These are phyloP conservation scores for Diploptera punctata DNA, from an alignment of 2,888 invertebrate genomes.

Conservation along the genomic window DNA sequence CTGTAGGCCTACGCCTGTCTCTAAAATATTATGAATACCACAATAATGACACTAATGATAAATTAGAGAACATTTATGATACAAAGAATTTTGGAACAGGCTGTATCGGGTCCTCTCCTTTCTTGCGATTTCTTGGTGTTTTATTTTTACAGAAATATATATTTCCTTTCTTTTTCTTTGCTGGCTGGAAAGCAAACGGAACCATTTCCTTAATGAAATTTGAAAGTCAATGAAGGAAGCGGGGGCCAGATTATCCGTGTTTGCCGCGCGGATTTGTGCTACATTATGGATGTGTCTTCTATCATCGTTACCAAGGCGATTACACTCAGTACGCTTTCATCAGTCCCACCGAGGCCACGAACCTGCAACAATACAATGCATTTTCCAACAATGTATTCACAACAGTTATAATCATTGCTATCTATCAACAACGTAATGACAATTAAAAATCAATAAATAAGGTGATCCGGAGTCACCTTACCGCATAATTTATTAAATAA, in stretches of 20 bases:
- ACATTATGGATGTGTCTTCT: conserved; percentile 30
- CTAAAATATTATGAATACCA: no score
- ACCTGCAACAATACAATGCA: conserved; percentile 14
- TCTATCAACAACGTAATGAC: no score
- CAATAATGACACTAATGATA: no score
- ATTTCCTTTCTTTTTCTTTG: conserved; percentile 15
- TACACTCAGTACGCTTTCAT: not conserved
- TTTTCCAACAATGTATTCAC: no score
- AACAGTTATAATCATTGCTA: no score
- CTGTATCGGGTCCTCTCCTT: not conserved
- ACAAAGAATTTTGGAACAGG: not conserved
- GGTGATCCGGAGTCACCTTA: no score
- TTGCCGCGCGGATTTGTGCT: conserved; percentile 27
- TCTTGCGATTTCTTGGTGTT: conserved; percentile 5
- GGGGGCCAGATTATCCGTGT: conserved; percentile 21
- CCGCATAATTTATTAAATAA: no score
- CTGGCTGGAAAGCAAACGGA: conserved; percentile 6
- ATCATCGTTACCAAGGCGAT: conserved; percentile 26
- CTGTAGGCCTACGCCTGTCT: no score
- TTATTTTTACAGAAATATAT: conserved; percentile 30
- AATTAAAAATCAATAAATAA: no score
- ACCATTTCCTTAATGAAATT: conserved; percentile 40
- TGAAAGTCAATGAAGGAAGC: conserved; percentile 38
- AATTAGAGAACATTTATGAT: no score
- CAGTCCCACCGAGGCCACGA: not conserved